phyloP scores from a whole-genome alignment of 2,888 invertebrate species.

The Acleris laterana region DNA sequence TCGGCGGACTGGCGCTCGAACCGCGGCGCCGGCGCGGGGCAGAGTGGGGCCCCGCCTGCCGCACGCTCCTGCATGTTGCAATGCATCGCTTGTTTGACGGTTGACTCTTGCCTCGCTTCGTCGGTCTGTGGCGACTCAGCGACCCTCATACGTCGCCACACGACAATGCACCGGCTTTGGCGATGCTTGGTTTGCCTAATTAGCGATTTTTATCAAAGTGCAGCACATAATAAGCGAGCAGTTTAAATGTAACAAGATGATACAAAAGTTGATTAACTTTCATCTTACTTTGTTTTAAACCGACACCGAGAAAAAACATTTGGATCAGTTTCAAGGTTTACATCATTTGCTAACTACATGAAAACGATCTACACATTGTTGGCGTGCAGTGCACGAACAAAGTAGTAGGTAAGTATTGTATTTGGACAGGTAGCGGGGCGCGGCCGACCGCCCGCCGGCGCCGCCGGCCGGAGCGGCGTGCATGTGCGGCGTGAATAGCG shows the following conservation, averaged over 20 bases:
- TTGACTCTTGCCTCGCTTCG: conserved; percentile 53
- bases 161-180: conserved; percentile 46
- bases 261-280: no score
- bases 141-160: conserved; percentile 45
- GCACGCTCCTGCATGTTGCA: conserved; percentile 74
- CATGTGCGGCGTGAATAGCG: conserved; percentile 33
- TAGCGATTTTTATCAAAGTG: not conserved
- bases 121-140: conserved; percentile 55
- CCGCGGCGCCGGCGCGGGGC: conserved; percentile 55
- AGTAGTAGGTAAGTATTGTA: conserved; percentile 2
- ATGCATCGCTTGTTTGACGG: conserved; percentile 55
- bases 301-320: no score
- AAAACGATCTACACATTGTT: not conserved
- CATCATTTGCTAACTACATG: not conserved
- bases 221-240: not conserved
- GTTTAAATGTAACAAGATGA: not conserved
- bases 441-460: conserved; percentile 17
- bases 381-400: conserved; percentile 5
- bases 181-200: conserved; percentile 35
- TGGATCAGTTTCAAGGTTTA: no score
- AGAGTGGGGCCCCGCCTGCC: conserved; percentile 72
- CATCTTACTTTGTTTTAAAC: no score
- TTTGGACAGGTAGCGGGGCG: conserved; percentile 24
- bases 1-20: conserved; percentile 76
- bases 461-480: conserved; percentile 16